These are phyloP conservation scores for Rhyzopertha dominica DNA, from an alignment of 1,140 invertebrate species.

Conservation along the genomic window DNA sequence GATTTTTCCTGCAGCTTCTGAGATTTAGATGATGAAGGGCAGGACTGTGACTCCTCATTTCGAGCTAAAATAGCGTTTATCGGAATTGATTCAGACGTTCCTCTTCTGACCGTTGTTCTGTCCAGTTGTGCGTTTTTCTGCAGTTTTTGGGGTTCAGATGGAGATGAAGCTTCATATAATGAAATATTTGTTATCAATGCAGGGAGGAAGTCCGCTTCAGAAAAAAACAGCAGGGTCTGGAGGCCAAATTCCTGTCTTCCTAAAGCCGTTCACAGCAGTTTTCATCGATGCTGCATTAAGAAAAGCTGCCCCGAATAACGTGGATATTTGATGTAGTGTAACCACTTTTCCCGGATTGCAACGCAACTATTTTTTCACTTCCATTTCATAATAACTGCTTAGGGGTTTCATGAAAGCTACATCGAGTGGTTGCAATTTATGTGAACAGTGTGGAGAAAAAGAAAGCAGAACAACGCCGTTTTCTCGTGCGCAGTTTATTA, in stretches of 20 bases:
- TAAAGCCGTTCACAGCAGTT: conserved; percentile 24
- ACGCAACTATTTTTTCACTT: conserved; percentile 28
- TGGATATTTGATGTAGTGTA: conserved; percentile 27
- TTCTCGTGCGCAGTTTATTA: conserved; percentile 30
- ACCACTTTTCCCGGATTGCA: conserved; percentile 26
- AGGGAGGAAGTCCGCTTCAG: conserved; percentile 21
- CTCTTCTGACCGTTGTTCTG: too few species aligned
- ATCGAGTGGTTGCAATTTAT: conserved; percentile 44
- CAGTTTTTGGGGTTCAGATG: too few species aligned
- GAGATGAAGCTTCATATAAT: too few species aligned
- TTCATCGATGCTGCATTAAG: conserved; percentile 24
- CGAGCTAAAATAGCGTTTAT: too few species aligned
- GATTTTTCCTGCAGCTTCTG: too few species aligned
- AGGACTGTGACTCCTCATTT: too few species aligned
- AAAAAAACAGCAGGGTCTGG: conserved; percentile 18
- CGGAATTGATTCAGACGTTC: too few species aligned
- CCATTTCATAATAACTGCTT: conserved; percentile 44
- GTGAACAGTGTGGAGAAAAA: conserved; percentile 39
- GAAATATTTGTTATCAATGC: conserved; percentile 18
- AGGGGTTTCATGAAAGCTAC: conserved; percentile 40
- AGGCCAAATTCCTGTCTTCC: conserved; percentile 23
- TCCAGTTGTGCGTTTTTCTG: too few species aligned
- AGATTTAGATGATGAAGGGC: too few species aligned
- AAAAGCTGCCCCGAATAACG: conserved; percentile 27
- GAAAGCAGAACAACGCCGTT: conserved; percentile 37